Conservation (phyloP, 2,888 invertebrate species). For the Apodemia zela region DNA sequence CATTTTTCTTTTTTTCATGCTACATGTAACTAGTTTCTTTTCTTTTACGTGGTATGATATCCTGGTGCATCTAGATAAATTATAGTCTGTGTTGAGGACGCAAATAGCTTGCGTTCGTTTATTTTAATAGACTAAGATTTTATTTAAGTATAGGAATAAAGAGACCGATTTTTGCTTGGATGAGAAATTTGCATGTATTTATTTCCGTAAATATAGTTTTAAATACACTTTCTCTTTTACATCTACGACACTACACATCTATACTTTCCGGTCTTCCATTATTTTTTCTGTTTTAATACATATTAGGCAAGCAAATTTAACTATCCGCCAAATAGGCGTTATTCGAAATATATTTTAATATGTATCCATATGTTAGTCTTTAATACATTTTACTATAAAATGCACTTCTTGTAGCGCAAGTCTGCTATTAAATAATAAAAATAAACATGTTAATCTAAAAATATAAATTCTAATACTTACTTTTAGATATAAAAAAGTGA, state of each 20-base stretch:
- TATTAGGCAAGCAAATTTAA: constrained; percentile 75
- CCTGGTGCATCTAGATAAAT: neutral
- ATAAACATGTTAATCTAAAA: constrained; percentile 39
- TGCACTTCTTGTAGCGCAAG: constrained; percentile 72
- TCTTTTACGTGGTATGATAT: neutral
- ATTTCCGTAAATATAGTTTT: neutral
- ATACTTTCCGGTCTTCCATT: constrained; percentile 35
- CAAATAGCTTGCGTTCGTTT: constrained; percentile 5
- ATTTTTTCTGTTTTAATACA: constrained; percentile 37
- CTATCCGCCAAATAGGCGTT: constrained; percentile 55
- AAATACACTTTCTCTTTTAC: constrained; percentile 18
- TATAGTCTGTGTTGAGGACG: constrained; percentile 1
- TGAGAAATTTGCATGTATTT: constrained; percentile 8
- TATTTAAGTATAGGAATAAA: constrained; percentile 3
- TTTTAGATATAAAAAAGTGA: constrained; percentile 56
- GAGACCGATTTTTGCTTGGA: neutral
- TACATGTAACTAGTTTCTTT: neutral
- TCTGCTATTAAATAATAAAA: constrained; percentile 61
- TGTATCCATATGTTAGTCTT: constrained; percentile 43
- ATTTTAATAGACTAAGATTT: constrained; percentile 6
- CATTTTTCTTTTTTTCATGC: constrained; percentile 1
- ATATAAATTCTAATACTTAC: constrained; percentile 37
- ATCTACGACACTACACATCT: constrained; percentile 25
- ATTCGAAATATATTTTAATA: constrained; percentile 47
- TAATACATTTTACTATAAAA: constrained; percentile 47